Percentiles rank a stretch among this genome's conserved stretches.
Conservation (phyloP, 1,140 invertebrate genomes). For the Diorhabda sublineata region DNA sequence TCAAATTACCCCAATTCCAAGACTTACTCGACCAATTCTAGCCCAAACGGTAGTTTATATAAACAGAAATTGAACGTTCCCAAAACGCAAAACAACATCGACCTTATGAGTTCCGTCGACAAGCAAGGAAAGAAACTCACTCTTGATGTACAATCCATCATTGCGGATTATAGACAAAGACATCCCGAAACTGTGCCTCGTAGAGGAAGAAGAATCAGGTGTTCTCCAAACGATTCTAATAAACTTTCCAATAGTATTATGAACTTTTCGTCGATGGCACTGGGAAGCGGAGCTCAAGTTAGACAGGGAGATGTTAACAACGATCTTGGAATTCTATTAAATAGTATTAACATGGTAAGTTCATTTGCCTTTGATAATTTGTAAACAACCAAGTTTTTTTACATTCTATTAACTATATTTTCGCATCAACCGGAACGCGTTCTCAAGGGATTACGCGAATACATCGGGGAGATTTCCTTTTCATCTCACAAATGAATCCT, state of each 20-base stretch:
- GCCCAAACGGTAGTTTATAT: conserved; percentile 16
- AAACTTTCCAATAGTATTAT: conserved; percentile 33
- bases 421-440: neutral
- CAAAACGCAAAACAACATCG: conserved; percentile 42
- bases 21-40: conserved; percentile 8
- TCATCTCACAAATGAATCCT: no score
- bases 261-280: conserved; percentile 42
- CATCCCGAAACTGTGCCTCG: conserved; percentile 67
- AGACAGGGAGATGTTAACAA: conserved; percentile 37
- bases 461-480: neutral
- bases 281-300: conserved; percentile 47
- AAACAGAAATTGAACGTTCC: conserved; percentile 37
- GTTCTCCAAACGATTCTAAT: conserved; percentile 30
- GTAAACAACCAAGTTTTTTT: neutral
- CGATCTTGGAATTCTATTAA: conserved; percentile 39
- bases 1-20: conserved; percentile 25
- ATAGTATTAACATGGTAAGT: conserved; percentile 40
- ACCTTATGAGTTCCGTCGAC: conserved; percentile 48
- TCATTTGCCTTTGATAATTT: neutral
- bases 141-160: conserved; percentile 76
- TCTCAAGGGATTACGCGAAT: neutral
- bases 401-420: neutral
- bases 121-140: conserved; percentile 61
- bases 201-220: conserved; percentile 57
- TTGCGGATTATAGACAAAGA: conserved; percentile 73